Evolutionary conservation across 1,140 invertebrate genomes (phyloP).

Genomic region (Gonioctena quinquepunctata): DNA sequence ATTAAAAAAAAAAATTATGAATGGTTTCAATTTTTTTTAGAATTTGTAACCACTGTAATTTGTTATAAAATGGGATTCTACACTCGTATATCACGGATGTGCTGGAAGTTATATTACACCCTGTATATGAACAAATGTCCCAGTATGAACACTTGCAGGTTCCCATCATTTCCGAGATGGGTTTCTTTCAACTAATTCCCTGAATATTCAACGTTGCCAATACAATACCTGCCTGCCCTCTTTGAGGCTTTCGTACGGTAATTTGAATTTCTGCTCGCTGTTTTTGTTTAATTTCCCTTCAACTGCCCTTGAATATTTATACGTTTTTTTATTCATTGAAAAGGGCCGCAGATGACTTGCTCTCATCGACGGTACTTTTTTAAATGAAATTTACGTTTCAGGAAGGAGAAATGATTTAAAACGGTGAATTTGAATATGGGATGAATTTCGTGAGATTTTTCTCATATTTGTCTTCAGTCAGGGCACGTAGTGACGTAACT

Average conservation of each 20-base stretch:
- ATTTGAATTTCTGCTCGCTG: constrained; percentile 1
- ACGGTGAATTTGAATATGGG: no score
- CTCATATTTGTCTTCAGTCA: no score
- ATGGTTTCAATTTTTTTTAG: no score
- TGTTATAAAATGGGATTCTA: no score
- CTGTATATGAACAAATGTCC: no score
- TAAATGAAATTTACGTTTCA: background rate
- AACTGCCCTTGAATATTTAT: constrained; percentile 10
- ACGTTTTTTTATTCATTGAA: constrained; percentile 12
- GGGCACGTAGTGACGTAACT: no score
- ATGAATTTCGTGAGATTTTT: no score
- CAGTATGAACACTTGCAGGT: no score
- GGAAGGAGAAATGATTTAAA: background rate
- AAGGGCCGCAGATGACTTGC: background rate
- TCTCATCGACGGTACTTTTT: constrained; percentile 2
- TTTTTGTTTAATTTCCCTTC: constrained; percentile 14
- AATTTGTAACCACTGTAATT: no score
- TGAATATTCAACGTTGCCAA: background rate
- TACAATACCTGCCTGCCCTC: background rate
- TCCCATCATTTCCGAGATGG: background rate
- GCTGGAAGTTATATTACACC: no score
- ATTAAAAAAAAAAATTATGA: no score
- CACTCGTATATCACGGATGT: no score
- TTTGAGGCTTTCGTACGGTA: background rate
- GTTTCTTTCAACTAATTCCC: background rate